Percentiles rank a stretch among this genome's conserved stretches.
Conservation (phyloP, 1,140 invertebrate genomes). For the Apocrypta bakeri region DNA sequence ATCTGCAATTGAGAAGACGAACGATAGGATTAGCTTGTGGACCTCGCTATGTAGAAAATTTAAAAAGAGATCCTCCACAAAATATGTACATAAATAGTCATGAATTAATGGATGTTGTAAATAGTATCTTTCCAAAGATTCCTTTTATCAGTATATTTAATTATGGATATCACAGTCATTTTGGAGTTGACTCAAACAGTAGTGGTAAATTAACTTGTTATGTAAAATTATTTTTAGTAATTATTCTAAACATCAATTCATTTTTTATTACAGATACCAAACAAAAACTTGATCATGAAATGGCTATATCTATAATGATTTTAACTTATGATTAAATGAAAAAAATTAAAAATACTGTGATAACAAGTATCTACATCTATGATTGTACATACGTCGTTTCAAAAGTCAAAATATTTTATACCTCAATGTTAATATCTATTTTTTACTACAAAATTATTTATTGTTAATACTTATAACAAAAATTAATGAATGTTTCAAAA, state of each 20-base stretch:
- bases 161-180: slow-evolving; percentile 18
- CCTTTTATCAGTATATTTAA: slow-evolving; percentile 26
- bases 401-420: too few species aligned
- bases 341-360: too few species aligned
- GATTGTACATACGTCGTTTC: too few species aligned
- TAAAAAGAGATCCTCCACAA: not conserved
- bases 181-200: slow-evolving; percentile 27
- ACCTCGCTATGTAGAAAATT: slow-evolving; percentile 17
- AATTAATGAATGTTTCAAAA: too few species aligned
- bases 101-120: slow-evolving; percentile 11
- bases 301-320: not conserved
- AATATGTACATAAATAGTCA: slow-evolving; percentile 1
- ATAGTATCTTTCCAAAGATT: slow-evolving; percentile 20
- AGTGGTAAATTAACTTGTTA: slow-evolving; percentile 6
- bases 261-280: slow-evolving; percentile 1
- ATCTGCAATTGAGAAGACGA: not conserved
- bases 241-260: slow-evolving; percentile 7
- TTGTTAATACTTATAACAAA: too few species aligned
- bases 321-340: slow-evolving; percentile 24
- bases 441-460: too few species aligned
- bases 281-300: not conserved
- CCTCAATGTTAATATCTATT: too few species aligned
- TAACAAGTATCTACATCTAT: too few species aligned
- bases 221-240: not conserved
- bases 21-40: slow-evolving; percentile 13